These are phyloP conservation scores for Calypte anna DNA, from an alignment of 2,113 vertebrate genomes.

Conservation along the genomic window DNA sequence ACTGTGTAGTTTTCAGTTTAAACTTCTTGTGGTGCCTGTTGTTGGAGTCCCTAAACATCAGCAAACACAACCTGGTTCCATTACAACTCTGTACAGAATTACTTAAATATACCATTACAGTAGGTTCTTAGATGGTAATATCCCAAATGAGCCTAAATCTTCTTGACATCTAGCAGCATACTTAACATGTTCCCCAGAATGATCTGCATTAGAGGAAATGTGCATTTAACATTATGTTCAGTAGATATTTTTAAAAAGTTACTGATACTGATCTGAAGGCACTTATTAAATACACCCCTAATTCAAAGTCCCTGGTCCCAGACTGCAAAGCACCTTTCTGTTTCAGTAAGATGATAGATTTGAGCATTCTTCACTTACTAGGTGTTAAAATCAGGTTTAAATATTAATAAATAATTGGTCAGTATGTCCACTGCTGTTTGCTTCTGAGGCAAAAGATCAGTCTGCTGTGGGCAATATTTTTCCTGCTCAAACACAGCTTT, in stretches of 20 bases:
- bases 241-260: conserved; percentile 23
- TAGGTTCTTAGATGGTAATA: conserved; percentile 19
- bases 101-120: conserved; percentile 47
- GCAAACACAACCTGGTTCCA: not conserved
- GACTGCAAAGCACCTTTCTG: conserved; percentile 57
- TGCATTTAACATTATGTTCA: conserved; percentile 45
- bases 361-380: not conserved
- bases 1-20: conserved; percentile 5
- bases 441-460: conserved; percentile 4
- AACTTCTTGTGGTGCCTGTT: conserved; percentile 28
- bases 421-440: conserved; percentile 51
- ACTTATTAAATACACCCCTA: conserved; percentile 61
- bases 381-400: conserved; percentile 80
- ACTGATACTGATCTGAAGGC: conserved; percentile 68
- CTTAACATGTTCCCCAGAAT: conserved; percentile 23
- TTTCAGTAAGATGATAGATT: conserved; percentile 47
- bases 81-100: conserved; percentile 41
- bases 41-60: not conserved
- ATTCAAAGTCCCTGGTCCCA: conserved; percentile 65
- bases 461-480: not conserved
- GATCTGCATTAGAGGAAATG: conserved; percentile 22
- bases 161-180: conserved; percentile 69
- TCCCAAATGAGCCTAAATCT: not conserved
- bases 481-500: not conserved
- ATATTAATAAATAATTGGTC: conserved; percentile 96